Evolutionary conservation across 1,140 invertebrate genomes (phyloP), one percentile per base, ranked within the genome.

Genomic region (Belonocnema kinseyi): DNA sequence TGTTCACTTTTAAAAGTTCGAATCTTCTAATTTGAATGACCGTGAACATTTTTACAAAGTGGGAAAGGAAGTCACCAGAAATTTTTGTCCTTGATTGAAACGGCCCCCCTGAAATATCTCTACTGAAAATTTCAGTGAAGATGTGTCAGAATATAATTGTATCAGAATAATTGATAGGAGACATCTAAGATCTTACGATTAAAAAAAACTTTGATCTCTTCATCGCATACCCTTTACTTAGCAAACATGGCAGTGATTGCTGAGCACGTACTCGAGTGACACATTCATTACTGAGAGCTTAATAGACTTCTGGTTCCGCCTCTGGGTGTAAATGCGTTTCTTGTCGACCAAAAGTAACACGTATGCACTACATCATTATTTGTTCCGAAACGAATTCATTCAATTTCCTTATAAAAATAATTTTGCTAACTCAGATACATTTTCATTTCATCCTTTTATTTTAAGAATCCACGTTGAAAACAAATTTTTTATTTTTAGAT

Each of bases 241-340:
- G 26, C 58, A 26, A 58, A 58, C 10, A 58, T 7, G 14, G 14
- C 11, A 26, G 58, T 33, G 58, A 61, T 61, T 61, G 6, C 58
- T 33, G 58, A 33, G 58, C 26, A 40, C 13, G 26, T 16, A 61
- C 58, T 61, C 58, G 33, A 33, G 26, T 61, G 58, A 61, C 58
- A 61, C 21, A 66, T 66, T 66, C 61, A 66, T 66, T 66, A 66
- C 33, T 19, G 19, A 40, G 21, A 40, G 26, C 61, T 66, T 66
- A 66, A 66, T 66, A n/a, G 61, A 40, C 61, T 66, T 66, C 14
- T 66, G 14, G 26, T 66, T 66, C 21, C 40, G 3, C 40, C 61
- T 66, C 40, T 66, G 33, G 61, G 6, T 66, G 61, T 40, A 66
- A 66, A 66, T 13, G 61, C 33, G 61, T 66, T 66, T 66, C 61